Percentiles rank a stretch among this genome's conserved stretches.
Evolutionary conservation across 2,113 vertebrate genomes (phyloP).

Genomic region (Elaphurus davidianus): DNA sequence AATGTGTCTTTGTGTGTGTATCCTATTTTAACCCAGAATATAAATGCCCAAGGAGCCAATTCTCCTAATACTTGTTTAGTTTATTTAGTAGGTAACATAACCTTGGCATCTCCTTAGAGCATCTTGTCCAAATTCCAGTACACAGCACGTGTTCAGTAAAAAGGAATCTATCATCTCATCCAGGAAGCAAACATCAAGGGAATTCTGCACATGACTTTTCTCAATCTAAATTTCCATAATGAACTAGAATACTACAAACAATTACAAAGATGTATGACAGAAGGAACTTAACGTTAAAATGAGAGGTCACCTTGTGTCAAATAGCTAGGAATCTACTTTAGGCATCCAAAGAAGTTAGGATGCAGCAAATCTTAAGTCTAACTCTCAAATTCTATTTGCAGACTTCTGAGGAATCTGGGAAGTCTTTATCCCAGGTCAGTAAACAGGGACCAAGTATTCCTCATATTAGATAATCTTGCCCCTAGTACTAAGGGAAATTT

Average conservation of each 20-base stretch:
- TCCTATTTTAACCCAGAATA: background rate
- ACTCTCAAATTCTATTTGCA: conserved; percentile 31
- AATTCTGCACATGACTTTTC: background rate
- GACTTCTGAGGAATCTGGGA: background rate
- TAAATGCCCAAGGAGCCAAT: background rate
- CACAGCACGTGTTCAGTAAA: background rate
- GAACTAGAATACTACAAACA: conserved; percentile 16
- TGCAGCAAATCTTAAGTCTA: conserved; percentile 10
- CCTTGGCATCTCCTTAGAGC: background rate
- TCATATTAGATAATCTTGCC: background rate
- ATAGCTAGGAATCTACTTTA: conserved; percentile 21
- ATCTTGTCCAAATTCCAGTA: background rate
- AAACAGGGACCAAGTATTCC: background rate
- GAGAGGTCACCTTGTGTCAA: background rate
- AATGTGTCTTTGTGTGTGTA: background rate
- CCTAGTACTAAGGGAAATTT: background rate
- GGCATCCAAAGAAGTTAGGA: background rate
- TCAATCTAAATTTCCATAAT: conserved; percentile 30
- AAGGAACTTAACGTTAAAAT: conserved; percentile 7
- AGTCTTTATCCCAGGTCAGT: background rate
- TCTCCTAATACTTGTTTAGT: background rate
- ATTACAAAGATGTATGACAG: background rate
- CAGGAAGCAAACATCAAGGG: background rate
- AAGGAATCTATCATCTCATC: conserved; percentile 14
- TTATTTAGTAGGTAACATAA: background rate